Evolutionary conservation across 2,797 vertebrate genomes (phyloP), one percentile per base, ranked within the genome.

Genomic region (Heteromormyrus szaboi): DNA sequence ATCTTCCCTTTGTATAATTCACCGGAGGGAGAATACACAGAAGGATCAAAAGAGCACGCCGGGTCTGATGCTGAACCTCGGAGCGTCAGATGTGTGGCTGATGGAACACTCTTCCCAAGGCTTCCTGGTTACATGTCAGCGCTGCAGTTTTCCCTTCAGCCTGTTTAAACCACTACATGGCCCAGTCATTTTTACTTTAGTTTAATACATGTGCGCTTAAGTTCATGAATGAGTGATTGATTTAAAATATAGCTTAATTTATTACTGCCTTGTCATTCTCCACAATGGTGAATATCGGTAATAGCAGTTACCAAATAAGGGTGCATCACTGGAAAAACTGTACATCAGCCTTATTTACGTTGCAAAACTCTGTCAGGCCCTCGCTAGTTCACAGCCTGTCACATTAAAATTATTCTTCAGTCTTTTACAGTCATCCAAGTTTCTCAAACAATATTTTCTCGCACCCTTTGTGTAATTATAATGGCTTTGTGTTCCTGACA

Each of bases 401-500:
- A 89, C 85, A 87, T 81, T 79, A 62, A 54, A 79, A 76, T 87
- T 51, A 22, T 25, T 17, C 79, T 86, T 86, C 50, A 50, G 44
- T 84, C 37, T 79, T 79, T 59, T 79, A 19, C 88, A 46, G 53
- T 25, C 51, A 17, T 54, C 50, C 65, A 87, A 48, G 41, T 89
- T 86, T 86, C 72, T 86, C 6, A 86, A 86, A 89, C 84, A 76
- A 72, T 86, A 89, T 89, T 79, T 86, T 87, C 68, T 86, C 19
- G 7, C 59, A 81, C 51, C 65, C 50, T 92, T 91, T 93, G 88
- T 90, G 1, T 88, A 91, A 88, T 88, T 91, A 91, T 88, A 92
- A 90, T 62, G 88, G 88, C 90, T 90, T 90, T 65, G 44, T 29
- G 94, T 89, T 76, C 90, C 90, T 91, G 90, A 92, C 86, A 92